Conservation (phyloP, 2,797 vertebrate species). For the Hemitrygon akajei region DNA sequence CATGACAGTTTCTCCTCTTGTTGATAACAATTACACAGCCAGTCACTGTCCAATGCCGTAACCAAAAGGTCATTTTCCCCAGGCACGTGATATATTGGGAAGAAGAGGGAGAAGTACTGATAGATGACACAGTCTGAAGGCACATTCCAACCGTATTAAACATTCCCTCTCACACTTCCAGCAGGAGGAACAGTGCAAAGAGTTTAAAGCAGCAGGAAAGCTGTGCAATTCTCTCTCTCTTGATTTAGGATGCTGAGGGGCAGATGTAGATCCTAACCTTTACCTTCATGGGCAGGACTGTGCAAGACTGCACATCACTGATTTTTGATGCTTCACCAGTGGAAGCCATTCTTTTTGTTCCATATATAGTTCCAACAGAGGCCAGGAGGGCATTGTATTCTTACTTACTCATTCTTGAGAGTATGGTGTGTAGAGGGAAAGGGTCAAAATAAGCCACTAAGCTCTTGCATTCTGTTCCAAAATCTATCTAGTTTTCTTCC, state of each 20-base stretch:
- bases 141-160: neutral
- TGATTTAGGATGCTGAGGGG: too few species aligned
- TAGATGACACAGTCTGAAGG: neutral
- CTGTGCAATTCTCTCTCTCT: neutral
- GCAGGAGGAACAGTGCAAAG: neutral
- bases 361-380: too few species aligned
- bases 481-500: neutral
- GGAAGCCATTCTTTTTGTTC: neutral
- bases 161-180: neutral
- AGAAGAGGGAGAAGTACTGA: neutral
- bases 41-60: neutral
- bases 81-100: neutral
- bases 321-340: neutral
- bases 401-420: too few species aligned
- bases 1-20: neutral
- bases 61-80: neutral
- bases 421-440: too few species aligned
- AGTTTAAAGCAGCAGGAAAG: neutral
- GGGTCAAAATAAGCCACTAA: too few species aligned
- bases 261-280: neutral
- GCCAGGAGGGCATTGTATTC: too few species aligned
- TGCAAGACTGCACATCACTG: neutral
- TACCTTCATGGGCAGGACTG: neutral
- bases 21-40: neutral
- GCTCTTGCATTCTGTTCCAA: neutral